Base-by-base conservation (phyloP, 1,140 invertebrate species). In the Drosophila yakuba region DNA sequence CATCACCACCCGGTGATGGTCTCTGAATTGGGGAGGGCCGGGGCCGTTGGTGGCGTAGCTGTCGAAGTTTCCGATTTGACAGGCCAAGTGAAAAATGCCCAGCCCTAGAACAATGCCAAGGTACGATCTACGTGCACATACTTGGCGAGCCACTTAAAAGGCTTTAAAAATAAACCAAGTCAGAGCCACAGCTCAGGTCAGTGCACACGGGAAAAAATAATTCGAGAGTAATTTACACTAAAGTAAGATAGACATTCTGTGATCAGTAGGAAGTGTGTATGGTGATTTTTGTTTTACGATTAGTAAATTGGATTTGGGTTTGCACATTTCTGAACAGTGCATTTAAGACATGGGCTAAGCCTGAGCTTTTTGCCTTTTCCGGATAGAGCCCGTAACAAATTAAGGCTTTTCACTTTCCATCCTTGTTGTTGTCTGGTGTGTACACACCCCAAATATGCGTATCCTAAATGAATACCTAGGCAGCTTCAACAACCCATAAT, bases 351-450 rank as follows among this genome's bases (percentile, higher is more conserved):
- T 36, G 63, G 41, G 25, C 47, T 72, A 67, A 80, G 52, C 50
- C 79, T 17, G 28, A 60, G 17, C 25, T 25, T 62, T 41, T 62
- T 59, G 38, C 58, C 35, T 28, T 32, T 63, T 23, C 25, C 35
- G 28, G 59, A 35, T 32, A 38, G 17, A 10, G 17, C 2, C 44
- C 62, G 62, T 71, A 64, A 83, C 59, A 86, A 83, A 88, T 88
- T 76, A 83, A 83, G 60, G 83, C 75, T 83, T 88, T 88, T 88
- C 76, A 88, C 83, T 83, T 88, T 89, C 67, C 63, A 74, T 63
- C 61, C 55, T 59, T 54, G 55, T 66, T 59, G 58, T 39, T 50
- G 71, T 66, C 73, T 80, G 66, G 17, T 20, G 75, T 45, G 78
- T 63, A 81, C 79, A 81, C 79, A 81, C 79, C 79, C 78, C 67